Base-by-base conservation (phyloP, 2,113 vertebrate genomes). In the Cryptoleucopteryx plumbea region DNA sequence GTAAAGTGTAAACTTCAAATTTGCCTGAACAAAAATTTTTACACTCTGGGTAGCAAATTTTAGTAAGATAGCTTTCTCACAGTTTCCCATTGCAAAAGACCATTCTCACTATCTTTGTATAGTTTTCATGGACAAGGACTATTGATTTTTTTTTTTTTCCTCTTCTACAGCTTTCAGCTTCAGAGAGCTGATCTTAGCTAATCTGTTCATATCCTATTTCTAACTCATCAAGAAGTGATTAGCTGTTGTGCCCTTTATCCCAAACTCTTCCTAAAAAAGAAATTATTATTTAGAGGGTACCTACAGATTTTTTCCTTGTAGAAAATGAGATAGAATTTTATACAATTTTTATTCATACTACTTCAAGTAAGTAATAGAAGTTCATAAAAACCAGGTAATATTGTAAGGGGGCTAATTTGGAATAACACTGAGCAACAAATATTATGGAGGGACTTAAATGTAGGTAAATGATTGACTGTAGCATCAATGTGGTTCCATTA, bases 101-200 rank as follows among this genome's bases (percentile, higher is more conserved):
- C 6, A 58, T 9, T 11, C 16, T 74, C 1, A 0, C 3, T 59
- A 3, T n/a, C 11, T 26, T 20, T 59, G 2, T 8, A 19, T 2
- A 38, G 20, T 42, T 90, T 70, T 62, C 20, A 47, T 53, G 2
- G 7, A 7, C 10, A 90, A 86, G 2, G 3, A 4, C 3, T 40
- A 48, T 5, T 26, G 32, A 18, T 7, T 32, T 47, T 66, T 52
- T 61, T 78, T 40, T 61, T 78, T 40, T 62, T 40, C 4, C 6
- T 66, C 6, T 81, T 61, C 13, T 61, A 10, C 34, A 27, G 2
- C 6, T 45, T 14, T 61, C 7, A 56, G 7, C 5, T 65, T 62
- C 16, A 40, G 47, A 68, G 8, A 58, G 3, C 2, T 62, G 11
- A 13, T 74, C 26, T 66, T 17, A 74, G 17, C 13, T 38, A 45